phyloP scores from a whole-genome alignment of 2,888 invertebrate genomes.

The Neria commutata region DNA sequence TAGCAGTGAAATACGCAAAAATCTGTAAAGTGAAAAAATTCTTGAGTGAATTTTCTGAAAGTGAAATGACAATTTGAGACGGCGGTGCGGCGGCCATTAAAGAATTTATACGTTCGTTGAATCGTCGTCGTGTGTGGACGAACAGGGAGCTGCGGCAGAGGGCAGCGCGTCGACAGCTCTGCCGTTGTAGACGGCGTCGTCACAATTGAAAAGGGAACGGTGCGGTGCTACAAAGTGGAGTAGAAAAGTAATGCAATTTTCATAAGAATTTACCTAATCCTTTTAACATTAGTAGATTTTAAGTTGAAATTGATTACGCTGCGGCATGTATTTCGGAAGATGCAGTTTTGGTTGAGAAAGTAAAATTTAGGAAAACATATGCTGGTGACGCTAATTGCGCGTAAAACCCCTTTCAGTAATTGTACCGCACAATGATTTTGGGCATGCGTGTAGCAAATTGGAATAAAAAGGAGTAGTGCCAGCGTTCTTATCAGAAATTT shows the following conservation, averaged over 20 bases:
- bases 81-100: slow-evolving; percentile 22
- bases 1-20: neutral
- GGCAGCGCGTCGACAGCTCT: slow-evolving; percentile 5
- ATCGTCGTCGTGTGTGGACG: slow-evolving; percentile 7
- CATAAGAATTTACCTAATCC: no score
- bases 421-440: neutral
- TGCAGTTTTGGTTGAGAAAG: neutral
- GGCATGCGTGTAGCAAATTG: neutral
- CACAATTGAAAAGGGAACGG: slow-evolving; percentile 9
- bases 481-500: slow-evolving; percentile 2
- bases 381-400: neutral
- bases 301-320: no score
- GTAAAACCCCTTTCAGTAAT: neutral
- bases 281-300: no score
- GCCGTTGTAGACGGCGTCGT: neutral
- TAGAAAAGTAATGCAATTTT: neutral
- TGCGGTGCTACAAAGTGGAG: neutral
- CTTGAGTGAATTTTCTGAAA: slow-evolving; percentile 18
- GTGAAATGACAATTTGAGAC: slow-evolving; percentile 23
- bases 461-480: neutral
- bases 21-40: slow-evolving; percentile 4
- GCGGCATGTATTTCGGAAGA: neutral
- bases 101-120: slow-evolving; percentile 19
- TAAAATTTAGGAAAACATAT: neutral
- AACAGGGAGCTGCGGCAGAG: slow-evolving; percentile 23